phyloP scores from a whole-genome alignment of 2,888 invertebrate genomes.

The Peribatodes rhomboidaria region DNA sequence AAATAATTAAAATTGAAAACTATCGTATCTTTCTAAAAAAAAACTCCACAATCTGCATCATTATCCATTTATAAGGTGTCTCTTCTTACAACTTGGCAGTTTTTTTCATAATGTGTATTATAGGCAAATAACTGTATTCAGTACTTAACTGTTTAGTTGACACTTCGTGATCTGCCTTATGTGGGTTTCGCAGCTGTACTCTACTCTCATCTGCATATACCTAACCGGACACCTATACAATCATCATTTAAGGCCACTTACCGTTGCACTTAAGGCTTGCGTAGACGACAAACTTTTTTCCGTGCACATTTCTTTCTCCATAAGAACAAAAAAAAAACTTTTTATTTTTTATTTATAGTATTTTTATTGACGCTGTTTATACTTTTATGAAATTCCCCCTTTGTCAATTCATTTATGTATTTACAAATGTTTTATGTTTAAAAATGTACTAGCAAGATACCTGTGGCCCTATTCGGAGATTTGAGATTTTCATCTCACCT shows the following conservation, averaged over 20 bases:
- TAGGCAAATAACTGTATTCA: background rate
- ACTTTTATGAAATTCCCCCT: background rate
- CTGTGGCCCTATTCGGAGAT: too few relatives aligned
- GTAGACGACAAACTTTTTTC: slow-evolving; percentile 4
- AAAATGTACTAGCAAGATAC: too few relatives aligned
- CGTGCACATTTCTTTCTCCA: background rate
- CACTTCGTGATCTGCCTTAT: slow-evolving; percentile 3
- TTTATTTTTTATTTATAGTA: too few relatives aligned
- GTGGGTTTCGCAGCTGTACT: slow-evolving; percentile 16
- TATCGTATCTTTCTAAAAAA: too few relatives aligned
- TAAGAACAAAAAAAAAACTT: too few relatives aligned
- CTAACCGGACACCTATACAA: background rate
- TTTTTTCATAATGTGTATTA: background rate
- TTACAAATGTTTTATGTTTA: too few relatives aligned
- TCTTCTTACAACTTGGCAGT: background rate
- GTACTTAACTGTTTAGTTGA: slow-evolving; percentile 13
- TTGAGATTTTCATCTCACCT: too few relatives aligned
- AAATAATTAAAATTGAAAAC: too few relatives aligned
- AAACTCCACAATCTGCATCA: too few relatives aligned
- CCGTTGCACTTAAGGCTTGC: background rate
- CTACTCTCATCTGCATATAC: slow-evolving; percentile 17
- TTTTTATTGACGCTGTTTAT: too few relatives aligned
- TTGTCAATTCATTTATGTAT: background rate
- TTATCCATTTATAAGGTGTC: background rate
- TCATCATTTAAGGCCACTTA: background rate